These are phyloP conservation scores for Trissolcus brochymenae DNA, from an alignment of 2,888 invertebrate species.

Conservation along the genomic window DNA sequence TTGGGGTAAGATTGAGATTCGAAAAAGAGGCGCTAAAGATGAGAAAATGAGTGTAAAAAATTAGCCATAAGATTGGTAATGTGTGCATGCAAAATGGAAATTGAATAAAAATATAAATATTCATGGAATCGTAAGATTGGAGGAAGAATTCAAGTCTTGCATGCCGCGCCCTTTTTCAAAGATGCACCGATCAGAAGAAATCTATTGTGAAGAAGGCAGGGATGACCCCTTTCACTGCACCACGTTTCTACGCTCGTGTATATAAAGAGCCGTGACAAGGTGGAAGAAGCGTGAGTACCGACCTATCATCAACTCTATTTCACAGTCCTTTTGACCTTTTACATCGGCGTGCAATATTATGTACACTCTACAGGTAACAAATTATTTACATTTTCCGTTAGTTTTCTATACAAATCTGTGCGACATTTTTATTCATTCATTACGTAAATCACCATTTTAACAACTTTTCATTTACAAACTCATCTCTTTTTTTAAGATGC, in stretches of 20 bases:
- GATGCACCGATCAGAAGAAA: constrained; percentile 73
- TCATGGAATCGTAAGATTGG: constrained; percentile 57
- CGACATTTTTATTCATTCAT: neutral
- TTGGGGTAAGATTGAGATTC: neutral
- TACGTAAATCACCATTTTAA: neutral
- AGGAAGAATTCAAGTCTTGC: constrained; percentile 58
- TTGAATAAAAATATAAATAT: constrained; percentile 56
- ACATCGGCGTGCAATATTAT: constrained; percentile 69
- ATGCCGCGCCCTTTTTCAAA: constrained; percentile 60
- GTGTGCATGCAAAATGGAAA: constrained; percentile 39
- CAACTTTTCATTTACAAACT: neutral
- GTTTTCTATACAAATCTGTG: neutral
- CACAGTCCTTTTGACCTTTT: constrained; percentile 67
- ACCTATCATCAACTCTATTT: constrained; percentile 74
- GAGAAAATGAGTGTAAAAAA: constrained; percentile 9
- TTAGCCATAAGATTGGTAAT: constrained; percentile 33
- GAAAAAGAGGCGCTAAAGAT: constrained; percentile 7
- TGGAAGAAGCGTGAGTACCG: constrained; percentile 75
- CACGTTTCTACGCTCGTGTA: constrained; percentile 73
- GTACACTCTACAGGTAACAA: constrained; percentile 73
- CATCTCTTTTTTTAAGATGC: too few relatives aligned
- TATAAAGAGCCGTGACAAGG: constrained; percentile 75
- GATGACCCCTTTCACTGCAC: constrained; percentile 77
- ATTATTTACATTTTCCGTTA: constrained; percentile 41
- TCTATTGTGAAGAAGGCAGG: constrained; percentile 75